Evolutionary conservation across 2,797 vertebrate species (phyloP).

Genomic region (Ciconia nigra): DNA sequence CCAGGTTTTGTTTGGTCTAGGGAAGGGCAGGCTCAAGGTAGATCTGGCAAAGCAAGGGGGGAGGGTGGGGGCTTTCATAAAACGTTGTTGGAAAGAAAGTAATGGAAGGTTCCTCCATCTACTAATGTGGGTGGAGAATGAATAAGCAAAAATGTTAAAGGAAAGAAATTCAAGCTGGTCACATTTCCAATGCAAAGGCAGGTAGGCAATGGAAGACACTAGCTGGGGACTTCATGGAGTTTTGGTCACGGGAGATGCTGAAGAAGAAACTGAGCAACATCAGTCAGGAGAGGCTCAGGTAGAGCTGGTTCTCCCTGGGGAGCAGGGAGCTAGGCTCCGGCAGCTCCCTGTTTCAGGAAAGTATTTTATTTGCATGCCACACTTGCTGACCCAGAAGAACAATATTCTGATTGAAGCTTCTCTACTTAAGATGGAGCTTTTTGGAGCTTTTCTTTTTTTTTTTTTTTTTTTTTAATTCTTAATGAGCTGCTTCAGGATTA

Average conservation of each 20-base stretch:
- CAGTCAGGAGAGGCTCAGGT: not conserved
- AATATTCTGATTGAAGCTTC: not conserved
- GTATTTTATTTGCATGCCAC: not conserved
- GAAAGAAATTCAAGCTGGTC: not conserved
- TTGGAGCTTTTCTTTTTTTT: too few species aligned
- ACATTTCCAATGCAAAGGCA: accelerated
- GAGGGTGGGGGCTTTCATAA: not conserved
- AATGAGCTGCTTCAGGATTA: not conserved
- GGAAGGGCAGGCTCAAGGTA: not conserved
- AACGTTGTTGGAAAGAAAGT: not conserved
- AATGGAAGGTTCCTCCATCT: not conserved
- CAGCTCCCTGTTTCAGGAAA: not conserved
- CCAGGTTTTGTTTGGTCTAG: not conserved
- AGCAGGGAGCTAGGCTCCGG: not conserved
- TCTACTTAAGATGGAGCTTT: not conserved
- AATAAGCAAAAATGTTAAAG: not conserved
- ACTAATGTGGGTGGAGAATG: accelerated
- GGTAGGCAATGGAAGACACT: accelerated
- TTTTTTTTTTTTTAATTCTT: not conserved
- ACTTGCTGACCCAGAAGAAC: not conserved
- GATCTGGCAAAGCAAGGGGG: not conserved
- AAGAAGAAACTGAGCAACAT: not conserved
- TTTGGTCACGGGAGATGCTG: not conserved
- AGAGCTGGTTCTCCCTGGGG: not conserved
- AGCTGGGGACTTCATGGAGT: not conserved